phyloP scores from a whole-genome alignment of 2,888 invertebrate genomes.

The Unio pictorum region DNA sequence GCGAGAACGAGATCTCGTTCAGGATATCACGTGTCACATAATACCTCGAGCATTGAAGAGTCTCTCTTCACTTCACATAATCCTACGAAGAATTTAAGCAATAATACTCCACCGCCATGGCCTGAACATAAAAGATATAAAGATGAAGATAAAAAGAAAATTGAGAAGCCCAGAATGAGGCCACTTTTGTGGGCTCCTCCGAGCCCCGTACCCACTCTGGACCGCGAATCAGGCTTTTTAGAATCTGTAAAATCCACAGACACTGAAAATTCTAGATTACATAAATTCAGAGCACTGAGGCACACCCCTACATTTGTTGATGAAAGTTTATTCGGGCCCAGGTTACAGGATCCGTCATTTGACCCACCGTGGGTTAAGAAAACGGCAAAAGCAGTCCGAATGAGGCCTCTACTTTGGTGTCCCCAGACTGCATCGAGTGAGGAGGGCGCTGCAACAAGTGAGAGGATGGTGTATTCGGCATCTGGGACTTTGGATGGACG shows the following conservation, averaged over 20 bases:
- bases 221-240: conserved; percentile 5
- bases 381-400: conserved; percentile 22
- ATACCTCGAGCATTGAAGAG: conserved; percentile 54
- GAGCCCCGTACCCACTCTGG: conserved; percentile 5
- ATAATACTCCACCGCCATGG: conserved; percentile 28
- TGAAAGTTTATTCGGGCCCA: conserved; percentile 59
- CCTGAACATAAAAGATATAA: conserved; percentile 19
- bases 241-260: conserved; percentile 12
- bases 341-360: conserved; percentile 55
- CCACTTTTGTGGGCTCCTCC: conserved; percentile 56
- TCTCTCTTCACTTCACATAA: conserved; percentile 50
- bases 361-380: conserved; percentile 63
- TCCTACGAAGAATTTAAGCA: conserved; percentile 16
- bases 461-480: conserved; percentile 19
- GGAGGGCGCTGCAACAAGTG: conserved; percentile 13
- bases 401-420: conserved; percentile 31
- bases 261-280: conserved; percentile 14
- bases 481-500: conserved; percentile 40
- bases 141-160: conserved; percentile 21
- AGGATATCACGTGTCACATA: conserved; percentile 48
- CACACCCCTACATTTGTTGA: conserved; percentile 61
- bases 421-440: conserved; percentile 34
- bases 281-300: conserved; percentile 46
- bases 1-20: conserved; percentile 21
- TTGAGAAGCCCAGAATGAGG: conserved; percentile 22